Percentiles rank a stretch among this genome's conserved stretches.
Conservation (phyloP, 2,797 vertebrate genomes). For the Bothrops alternatus region DNA sequence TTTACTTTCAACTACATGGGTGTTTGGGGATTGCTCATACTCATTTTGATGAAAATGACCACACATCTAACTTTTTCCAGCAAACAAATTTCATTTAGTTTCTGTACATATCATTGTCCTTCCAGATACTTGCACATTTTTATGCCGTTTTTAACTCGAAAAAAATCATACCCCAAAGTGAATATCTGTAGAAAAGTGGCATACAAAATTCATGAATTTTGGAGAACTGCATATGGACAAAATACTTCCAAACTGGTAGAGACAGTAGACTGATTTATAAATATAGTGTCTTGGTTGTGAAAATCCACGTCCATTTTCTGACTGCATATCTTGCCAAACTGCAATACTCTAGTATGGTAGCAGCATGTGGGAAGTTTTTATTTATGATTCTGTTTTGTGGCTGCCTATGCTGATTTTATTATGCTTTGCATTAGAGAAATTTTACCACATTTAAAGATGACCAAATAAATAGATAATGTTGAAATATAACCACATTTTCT, state of each 20-base stretch:
- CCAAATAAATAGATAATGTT: not conserved
- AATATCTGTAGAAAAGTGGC: not conserved
- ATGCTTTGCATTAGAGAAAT: not conserved
- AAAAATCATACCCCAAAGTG: not conserved
- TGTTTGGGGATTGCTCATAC: not conserved
- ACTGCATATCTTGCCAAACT: not conserved
- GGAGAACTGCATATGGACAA: not conserved
- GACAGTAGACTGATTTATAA: not conserved
- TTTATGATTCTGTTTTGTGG: not conserved
- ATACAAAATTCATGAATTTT: not conserved
- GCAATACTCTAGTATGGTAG: too few relatives aligned
- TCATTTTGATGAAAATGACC: not conserved
- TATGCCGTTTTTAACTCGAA: not conserved
- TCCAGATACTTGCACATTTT: not conserved
- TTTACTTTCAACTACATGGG: not conserved
- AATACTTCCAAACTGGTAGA: not conserved
- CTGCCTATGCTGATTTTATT: not conserved
- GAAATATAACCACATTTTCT: not conserved
- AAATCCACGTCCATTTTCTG: not conserved
- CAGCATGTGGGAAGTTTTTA: not conserved
- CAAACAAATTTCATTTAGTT: not conserved
- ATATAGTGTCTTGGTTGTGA: not conserved
- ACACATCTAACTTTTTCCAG: not conserved
- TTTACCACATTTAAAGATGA: not conserved
- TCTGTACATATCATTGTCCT: not conserved